Base-by-base conservation (phyloP, 2,797 vertebrate genomes). In the Tragopan temminckii region DNA sequence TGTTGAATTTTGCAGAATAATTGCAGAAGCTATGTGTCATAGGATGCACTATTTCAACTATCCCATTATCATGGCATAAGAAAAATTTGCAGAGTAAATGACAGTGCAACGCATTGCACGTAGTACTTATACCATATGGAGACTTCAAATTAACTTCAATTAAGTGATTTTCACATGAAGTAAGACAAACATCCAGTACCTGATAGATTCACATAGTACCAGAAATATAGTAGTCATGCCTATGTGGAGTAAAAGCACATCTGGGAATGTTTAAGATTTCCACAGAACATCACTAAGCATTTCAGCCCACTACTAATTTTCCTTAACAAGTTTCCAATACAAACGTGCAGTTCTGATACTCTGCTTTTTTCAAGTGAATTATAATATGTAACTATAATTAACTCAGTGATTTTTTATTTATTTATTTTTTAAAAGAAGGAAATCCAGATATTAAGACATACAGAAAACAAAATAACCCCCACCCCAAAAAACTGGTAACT, bases 151-250 rank as follows among this genome's bases (percentile, higher is more conserved):
- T 68, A 1, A 58, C 74, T 82, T 94, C 43, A 91, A 58, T 89
- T 93, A 78, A 35, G 20, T 79, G 85, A 80, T 61, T 93, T 77
- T 87, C 67, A 92, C 38, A 57, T n/a, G 53, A 86, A 62, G 45
- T 81, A 83, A 90, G 63, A 89, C 74, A 72, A 91, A 84, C 43
- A 91, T 23, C 4, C 2, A 93, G 80, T 55, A 70, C 82, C 84
- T 85, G 46, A 43, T 67, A 75, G 14, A 52, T 58, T 63, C 50
- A 66, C 24, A 13, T 79, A 53, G 20, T 61, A 71, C 59, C 57
- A 88, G 46, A 74, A 84, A 89, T 67, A 81, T 13, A 45, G 71
- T 57, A 93, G 31, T 90, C 93, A 97, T 93, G 94, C 89, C 27
- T 77, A 83, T 80, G 55, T 94, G 43, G 52, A 88, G 71, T 95